A percentile compares a stretch with the other conserved stretches of the same genome.
phyloP scores from a whole-genome alignment of 2,888 invertebrate species.

The Andrena camellia region DNA sequence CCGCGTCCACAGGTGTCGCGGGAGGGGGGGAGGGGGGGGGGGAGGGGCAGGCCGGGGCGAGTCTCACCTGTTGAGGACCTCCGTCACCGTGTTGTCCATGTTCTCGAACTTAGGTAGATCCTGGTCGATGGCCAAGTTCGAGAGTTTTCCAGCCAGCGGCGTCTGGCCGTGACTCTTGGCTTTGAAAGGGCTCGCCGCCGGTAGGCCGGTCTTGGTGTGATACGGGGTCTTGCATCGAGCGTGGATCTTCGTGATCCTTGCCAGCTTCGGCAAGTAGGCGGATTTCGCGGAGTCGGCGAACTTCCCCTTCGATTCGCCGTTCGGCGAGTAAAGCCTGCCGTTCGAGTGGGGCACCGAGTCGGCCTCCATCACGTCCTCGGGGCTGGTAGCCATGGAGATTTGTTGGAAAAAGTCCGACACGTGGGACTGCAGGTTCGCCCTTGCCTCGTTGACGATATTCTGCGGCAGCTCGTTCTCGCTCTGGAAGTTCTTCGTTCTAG shows the following conservation, averaged over 20 bases:
- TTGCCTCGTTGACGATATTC: conserved; percentile 81
- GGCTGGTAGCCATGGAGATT: conserved; percentile 83
- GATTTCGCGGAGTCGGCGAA: conserved; percentile 66
- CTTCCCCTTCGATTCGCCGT: conserved; percentile 66
- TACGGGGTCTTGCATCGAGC: conserved; percentile 80
- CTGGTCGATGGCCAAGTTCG: conserved; percentile 79
- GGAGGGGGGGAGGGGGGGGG: no score
- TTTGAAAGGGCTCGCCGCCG: conserved; percentile 71
- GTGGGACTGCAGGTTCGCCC: conserved; percentile 82
- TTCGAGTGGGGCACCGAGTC: conserved; percentile 78
- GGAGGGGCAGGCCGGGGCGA: no score
- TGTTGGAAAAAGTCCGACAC: conserved; percentile 84
- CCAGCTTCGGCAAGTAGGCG: conserved; percentile 78
- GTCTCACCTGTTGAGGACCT: conserved; percentile 79
- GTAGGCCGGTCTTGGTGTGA: conserved; percentile 70
- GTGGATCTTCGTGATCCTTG: conserved; percentile 80
- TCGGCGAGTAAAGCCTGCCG: conserved; percentile 68
- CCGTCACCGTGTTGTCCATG: conserved; percentile 80
- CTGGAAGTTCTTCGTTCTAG: conserved; percentile 66
- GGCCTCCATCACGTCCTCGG: conserved; percentile 84
- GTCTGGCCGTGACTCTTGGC: conserved; percentile 73
- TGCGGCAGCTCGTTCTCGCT: conserved; percentile 79
- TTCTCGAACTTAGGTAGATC: conserved; percentile 80
- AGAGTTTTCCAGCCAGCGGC: conserved; percentile 79
- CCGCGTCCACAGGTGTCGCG: background rate